Conservation (phyloP, 2,888 invertebrate species). For the Phragmatobia fuliginosa region DNA sequence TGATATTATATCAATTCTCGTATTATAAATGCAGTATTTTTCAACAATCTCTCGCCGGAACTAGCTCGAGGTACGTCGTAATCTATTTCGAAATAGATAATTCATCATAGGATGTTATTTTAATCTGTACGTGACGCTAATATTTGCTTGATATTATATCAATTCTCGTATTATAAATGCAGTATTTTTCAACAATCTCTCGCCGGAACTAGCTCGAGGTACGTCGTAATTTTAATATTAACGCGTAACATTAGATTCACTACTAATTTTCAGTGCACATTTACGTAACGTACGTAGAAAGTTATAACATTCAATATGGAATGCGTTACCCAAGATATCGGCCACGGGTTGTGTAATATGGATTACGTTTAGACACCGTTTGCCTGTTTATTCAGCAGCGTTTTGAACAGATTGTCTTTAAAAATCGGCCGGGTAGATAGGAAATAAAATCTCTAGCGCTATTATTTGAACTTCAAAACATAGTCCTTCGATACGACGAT, state of each 20-base stretch:
- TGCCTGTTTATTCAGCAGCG: slow-evolving; percentile 8
- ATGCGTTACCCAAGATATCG: slow-evolving; percentile 70
- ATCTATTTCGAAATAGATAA: too few relatives aligned
- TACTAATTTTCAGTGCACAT: slow-evolving; percentile 20
- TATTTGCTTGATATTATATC: not conserved
- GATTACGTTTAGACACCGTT: slow-evolving; percentile 44
- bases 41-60: not conserved
- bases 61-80: not conserved
- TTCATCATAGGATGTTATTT: not conserved
- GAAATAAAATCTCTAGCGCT: too few relatives aligned
- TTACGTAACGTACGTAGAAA: slow-evolving; percentile 54
- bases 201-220: not conserved
- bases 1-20: not conserved
- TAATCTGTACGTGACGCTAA: not conserved
- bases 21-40: not conserved
- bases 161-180: not conserved
- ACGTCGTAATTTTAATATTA: not conserved
- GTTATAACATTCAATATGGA: slow-evolving; percentile 61
- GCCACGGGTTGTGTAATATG: slow-evolving; percentile 65
- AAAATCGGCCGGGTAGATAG: not conserved
- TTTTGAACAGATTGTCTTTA: not conserved
- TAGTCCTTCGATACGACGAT: too few relatives aligned
- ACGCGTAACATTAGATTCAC: slow-evolving; percentile 8
- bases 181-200: not conserved
- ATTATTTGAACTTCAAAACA: too few relatives aligned